Percentiles rank a stretch among this genome's conserved stretches.
phyloP scores from a whole-genome alignment of 1,140 invertebrate genomes.

The Hyphantria cunea region DNA sequence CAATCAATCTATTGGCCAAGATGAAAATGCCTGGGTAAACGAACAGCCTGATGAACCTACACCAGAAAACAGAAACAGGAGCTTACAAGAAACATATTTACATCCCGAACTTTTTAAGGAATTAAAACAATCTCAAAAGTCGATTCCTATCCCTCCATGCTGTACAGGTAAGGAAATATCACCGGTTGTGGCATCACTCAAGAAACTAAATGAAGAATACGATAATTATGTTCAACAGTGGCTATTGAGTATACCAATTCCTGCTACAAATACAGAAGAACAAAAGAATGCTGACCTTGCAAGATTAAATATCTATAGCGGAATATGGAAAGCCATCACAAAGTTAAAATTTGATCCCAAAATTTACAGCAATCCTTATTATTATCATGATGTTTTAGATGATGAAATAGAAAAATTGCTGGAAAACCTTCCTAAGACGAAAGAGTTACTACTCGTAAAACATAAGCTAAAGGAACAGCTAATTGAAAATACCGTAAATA shows the following conservation, averaged over 20 bases:
- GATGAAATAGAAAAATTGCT: constrained; percentile 57
- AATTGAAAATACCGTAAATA: constrained; percentile 48
- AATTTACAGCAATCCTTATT: constrained; percentile 46
- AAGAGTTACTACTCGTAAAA: constrained; percentile 43
- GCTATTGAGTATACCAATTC: constrained; percentile 55
- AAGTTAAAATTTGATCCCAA: constrained; percentile 53
- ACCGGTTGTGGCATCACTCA: constrained; percentile 4
- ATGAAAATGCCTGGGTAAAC: too few species aligned
- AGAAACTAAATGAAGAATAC: constrained; percentile 47
- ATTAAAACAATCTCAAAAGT: too few species aligned
- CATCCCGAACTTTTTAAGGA: too few species aligned
- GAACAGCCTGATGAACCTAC: too few species aligned
- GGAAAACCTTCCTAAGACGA: constrained; percentile 45
- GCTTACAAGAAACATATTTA: too few species aligned
- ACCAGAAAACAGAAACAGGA: too few species aligned
- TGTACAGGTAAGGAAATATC: too few species aligned
- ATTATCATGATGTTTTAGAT: constrained; percentile 58
- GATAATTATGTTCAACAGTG: constrained; percentile 53
- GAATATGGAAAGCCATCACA: constrained; percentile 50
- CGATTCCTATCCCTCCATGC: too few species aligned
- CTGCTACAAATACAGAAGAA: constrained; percentile 34
- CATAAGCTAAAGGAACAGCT: constrained; percentile 51
- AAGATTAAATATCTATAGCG: constrained; percentile 49
- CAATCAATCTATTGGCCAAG: too few species aligned
- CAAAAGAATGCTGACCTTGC: constrained; percentile 39